These are phyloP conservation scores for Cephus runcator DNA, from an alignment of 2,888 invertebrate genomes.

Conservation along the genomic window DNA sequence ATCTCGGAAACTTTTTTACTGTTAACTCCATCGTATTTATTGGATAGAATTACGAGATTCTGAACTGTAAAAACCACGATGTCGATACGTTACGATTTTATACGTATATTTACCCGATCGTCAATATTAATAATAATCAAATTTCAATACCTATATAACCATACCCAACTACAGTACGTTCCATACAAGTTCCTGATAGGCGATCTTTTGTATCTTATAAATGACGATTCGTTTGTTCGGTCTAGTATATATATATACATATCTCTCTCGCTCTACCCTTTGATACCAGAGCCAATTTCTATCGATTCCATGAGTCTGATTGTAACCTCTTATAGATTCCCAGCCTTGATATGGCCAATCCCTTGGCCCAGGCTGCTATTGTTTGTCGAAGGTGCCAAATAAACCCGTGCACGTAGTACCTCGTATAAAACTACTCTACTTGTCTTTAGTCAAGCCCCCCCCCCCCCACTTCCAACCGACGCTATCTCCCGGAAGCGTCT, in stretches of 20 bases:
- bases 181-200: background rate
- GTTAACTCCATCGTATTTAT: background rate
- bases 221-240: background rate
- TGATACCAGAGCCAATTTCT: background rate
- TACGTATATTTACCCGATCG: background rate
- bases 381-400: background rate
- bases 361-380: background rate
- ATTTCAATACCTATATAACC: background rate
- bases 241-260: background rate
- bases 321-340: background rate
- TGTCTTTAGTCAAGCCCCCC: background rate
- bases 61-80: background rate
- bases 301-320: background rate
- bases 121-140: background rate
- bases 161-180: background rate
- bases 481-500: background rate
- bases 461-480: background rate
- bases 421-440: background rate
- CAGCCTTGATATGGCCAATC: background rate
- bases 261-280: background rate
- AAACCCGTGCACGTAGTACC: background rate
- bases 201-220: background rate
- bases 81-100: background rate
- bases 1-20: background rate
- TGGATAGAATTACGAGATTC: background rate